A percentile compares a stretch with the other conserved stretches of the same genome.
Conservation (phyloP, 2,113 vertebrate genomes). For the Perca flavescens region DNA sequence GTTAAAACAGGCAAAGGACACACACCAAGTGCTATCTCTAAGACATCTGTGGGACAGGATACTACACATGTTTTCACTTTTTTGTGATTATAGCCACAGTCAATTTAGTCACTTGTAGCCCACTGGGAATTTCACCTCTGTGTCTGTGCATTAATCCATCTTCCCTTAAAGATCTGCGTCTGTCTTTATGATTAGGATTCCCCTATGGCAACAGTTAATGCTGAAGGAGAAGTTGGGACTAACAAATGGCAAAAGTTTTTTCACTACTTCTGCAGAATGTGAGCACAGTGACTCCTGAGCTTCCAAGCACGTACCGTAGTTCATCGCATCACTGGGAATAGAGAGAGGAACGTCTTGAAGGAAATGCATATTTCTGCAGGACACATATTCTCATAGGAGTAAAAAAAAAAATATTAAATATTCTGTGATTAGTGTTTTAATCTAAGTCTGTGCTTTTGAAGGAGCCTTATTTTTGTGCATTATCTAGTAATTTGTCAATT, state of each 20-base stretch:
- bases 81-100: slow-evolving; percentile 16
- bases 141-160: slow-evolving; percentile 7
- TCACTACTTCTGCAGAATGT: not conserved
- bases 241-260: slow-evolving; percentile 31
- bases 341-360: not conserved
- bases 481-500: slow-evolving; percentile 48
- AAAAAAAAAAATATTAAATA: not conserved
- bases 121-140: not conserved
- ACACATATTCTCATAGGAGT: not conserved
- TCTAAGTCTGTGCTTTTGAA: slow-evolving; percentile 7
- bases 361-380: not conserved
- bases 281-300: slow-evolving; percentile 4
- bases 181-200: slow-evolving; percentile 19
- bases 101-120: not conserved
- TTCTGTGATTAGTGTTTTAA: not conserved
- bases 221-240: slow-evolving; percentile 26
- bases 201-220: slow-evolving; percentile 14
- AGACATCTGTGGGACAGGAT: slow-evolving; percentile 66
- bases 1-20: slow-evolving; percentile 73
- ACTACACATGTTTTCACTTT: slow-evolving; percentile 62
- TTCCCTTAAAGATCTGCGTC: not conserved
- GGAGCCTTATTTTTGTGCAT: not conserved
- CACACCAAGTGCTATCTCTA: slow-evolving; percentile 62
- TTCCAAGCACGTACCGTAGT: not conserved
- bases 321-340: not conserved